Evolutionary conservation across 2,797 vertebrate genomes (phyloP), one percentile per base, ranked within the genome.

Genomic region (Melanotaenia nigrans): DNA sequence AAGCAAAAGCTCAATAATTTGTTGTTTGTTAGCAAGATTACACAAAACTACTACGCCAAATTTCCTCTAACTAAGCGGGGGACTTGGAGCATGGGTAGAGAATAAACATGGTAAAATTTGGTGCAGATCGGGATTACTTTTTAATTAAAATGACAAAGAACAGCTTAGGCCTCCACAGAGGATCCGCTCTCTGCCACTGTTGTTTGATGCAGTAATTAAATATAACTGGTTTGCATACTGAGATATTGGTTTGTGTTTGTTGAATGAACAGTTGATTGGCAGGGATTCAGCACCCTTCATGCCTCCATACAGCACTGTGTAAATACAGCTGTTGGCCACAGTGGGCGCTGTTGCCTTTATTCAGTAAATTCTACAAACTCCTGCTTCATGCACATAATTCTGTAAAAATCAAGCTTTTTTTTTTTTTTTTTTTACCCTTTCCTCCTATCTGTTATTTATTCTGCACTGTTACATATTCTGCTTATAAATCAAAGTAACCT

Each of bases 401-500:
- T 3, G 3, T 32, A 1, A 30, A 54, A 33, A 36, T 54, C 16
- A 54, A 16, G 3, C 18, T 7, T 14, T 22, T 16, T 47, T 6
- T 20, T 38, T 22, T 13, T 33, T 56, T 69, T 62, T 16, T 18
- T 62, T 33, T 58, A 54, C 5, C 60, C 14, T 42, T 32, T 45
- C 40, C 8, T 38, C 36, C 18, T 6, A 47, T 78, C 47, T n/a
- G 30, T 47, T 14, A 68, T 69, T 78, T 38, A 57, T 35, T 30
- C 36, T 45, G 56, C 28, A 53, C 49, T 45, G 45, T 66, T 40
- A 49, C 40, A 64, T 71, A 68, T 33, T 71, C 53, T 11, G 1
- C 14, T 49, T 24, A 28, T 68, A 45, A 78, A 71, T 77, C 18
- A 18, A 63, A 68, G 73, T 82, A 70, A 80, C 53, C 73, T 65